These are phyloP conservation scores for Heterodera schachtii DNA, from an alignment of 1,140 invertebrate species.

Conservation along the genomic window DNA sequence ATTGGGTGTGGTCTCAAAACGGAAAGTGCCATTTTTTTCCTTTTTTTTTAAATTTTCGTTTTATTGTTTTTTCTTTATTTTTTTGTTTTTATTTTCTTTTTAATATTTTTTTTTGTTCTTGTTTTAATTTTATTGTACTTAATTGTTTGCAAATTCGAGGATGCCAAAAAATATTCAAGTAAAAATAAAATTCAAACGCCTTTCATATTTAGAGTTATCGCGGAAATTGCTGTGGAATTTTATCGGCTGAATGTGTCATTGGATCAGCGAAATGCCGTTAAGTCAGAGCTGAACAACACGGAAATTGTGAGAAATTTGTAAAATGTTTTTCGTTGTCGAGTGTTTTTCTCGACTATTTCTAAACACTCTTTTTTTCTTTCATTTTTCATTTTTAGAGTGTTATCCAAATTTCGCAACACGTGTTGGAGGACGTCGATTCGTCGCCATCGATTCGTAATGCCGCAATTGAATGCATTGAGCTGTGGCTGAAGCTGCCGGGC, in stretches of 20 bases:
- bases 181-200: neutral
- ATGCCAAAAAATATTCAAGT: no score
- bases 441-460: slow-evolving; percentile 24
- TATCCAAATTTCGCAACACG: slow-evolving; percentile 26
- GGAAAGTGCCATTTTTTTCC: no score
- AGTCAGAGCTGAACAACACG: slow-evolving; percentile 18
- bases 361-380: neutral
- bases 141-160: neutral
- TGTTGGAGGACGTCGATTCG: slow-evolving; percentile 19
- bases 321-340: neutral
- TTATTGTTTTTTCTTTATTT: no score
- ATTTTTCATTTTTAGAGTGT: neutral
- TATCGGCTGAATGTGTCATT: slow-evolving; percentile 20
- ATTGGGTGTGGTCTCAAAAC: no score
- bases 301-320: slow-evolving; percentile 7
- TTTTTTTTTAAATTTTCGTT: no score
- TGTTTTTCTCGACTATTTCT: neutral
- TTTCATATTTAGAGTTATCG: slow-evolving; percentile 22
- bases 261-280: slow-evolving; percentile 24
- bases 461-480: slow-evolving; percentile 33
- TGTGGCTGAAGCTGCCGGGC: slow-evolving; percentile 30
- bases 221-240: slow-evolving; percentile 34
- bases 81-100: no score
- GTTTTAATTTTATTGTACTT: neutral
- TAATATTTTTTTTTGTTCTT: no score